Base-by-base conservation (phyloP, 2,888 invertebrate species). In the Carabus problematicus region DNA sequence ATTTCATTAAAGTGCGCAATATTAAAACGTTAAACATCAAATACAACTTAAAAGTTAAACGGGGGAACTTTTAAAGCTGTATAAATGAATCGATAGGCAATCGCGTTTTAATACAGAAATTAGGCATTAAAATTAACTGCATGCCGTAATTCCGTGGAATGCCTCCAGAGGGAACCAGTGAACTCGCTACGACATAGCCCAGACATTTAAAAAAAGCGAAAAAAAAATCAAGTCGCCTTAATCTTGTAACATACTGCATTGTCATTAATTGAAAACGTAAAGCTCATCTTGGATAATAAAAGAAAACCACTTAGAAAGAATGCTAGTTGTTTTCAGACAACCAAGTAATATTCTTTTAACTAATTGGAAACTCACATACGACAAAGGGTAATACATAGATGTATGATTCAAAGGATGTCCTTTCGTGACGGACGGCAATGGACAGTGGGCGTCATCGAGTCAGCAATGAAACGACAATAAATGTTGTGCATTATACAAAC, bases 111-210 rank as follows among this genome's bases (percentile, higher is more conserved):
- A 52, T 52, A 52, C 52, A 52, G 19, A 52, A 52, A 52, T 52
- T 52, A 52, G 52, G 19, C 52, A 52, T 52, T 52, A 52, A 52
- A 52, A 52, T 52, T 52, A 52, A 52, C 52, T 52, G 52, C 52
- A 18, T 9, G 16, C n/a, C 52, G 52, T 52, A 52, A 52, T 52
- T 52, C 14, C 12, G 18, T 8, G 3, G 9, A 18, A 52, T 52
- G 9, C 19, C 18, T 19, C 52, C 52, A 9, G 19, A 7, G 14
- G 18, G 52, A 19, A 52, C 9, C 52, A 52, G 16, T 52, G 52
- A 52, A 52, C 52, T 12, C 52, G 18, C 6, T 52, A 19, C 29
- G 2, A 29, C 14, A n/a, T 9, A 52, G 11, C 18, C n/a, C 45
- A 45, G 45, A 52, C 16, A 52, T 19, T 52, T 47, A n/a, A 52